These are phyloP conservation scores for Limnodromus scolopaceus DNA, from an alignment of 2,797 vertebrate genomes.

Conservation along the genomic window DNA sequence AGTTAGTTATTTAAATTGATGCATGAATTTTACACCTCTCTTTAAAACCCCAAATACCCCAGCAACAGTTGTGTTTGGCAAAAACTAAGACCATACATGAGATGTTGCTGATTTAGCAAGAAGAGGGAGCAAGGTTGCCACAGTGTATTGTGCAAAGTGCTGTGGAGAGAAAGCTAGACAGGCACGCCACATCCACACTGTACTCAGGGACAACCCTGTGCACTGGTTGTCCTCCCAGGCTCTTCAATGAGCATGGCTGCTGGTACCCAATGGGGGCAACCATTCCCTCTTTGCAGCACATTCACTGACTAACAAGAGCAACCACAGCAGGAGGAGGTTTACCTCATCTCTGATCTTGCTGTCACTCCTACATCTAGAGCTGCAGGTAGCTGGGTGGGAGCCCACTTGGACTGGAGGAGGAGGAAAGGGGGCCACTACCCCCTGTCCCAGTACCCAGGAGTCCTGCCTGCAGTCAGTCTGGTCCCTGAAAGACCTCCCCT, in stretches of 20 bases:
- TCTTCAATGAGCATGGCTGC: accelerated
- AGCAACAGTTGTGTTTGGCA: background rate
- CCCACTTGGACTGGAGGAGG: background rate
- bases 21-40: background rate
- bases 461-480: background rate
- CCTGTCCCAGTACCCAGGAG: accelerated
- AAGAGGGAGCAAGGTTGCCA: background rate
- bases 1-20: background rate
- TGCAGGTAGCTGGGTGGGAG: background rate
- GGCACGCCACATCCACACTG: accelerated
- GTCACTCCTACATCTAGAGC: background rate
- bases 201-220: background rate
- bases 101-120: background rate
- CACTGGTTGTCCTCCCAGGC: accelerated
- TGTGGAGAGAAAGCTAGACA: accelerated
- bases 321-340: background rate
- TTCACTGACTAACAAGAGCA: background rate
- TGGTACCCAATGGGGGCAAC: accelerated
- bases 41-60: background rate
- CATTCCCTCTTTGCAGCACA: accelerated
- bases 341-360: accelerated
- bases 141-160: background rate
- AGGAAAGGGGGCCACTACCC: background rate
- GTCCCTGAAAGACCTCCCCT: accelerated
- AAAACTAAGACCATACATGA: background rate